Evolutionary conservation across 2,888 invertebrate species (phyloP).

Genomic region (Drosophila testacea): DNA sequence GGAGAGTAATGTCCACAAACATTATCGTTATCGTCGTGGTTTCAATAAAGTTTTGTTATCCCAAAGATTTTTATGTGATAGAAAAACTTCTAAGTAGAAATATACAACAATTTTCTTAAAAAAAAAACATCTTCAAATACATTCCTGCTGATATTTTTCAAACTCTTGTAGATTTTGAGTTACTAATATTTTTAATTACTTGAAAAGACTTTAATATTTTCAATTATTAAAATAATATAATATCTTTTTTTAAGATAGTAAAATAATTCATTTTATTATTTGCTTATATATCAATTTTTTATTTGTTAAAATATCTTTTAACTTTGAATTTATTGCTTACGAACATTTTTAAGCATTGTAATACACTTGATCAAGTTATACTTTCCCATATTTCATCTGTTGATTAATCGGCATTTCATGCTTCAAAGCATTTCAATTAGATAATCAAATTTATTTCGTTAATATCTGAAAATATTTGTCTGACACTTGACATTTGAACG

Average conservation of each 20-base stretch:
- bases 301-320: neutral
- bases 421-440: constrained; percentile 6
- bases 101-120: too few species aligned
- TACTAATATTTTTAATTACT: too few species aligned
- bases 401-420: neutral
- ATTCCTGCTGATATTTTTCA: too few species aligned
- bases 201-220: too few species aligned
- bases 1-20: constrained; percentile 47
- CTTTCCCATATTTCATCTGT: neutral
- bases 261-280: too few species aligned
- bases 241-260: too few species aligned
- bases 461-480: constrained; percentile 15
- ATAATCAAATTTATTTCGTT: constrained; percentile 28
- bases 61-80: neutral
- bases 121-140: too few species aligned
- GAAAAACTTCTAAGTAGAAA: neutral
- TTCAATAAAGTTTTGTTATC: constrained; percentile 16
- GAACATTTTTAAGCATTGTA: too few species aligned
- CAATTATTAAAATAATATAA: too few species aligned
- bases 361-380: neutral
- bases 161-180: too few species aligned
- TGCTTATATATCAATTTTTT: neutral
- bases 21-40: constrained; percentile 44
- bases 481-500: constrained; percentile 34
- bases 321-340: neutral